phyloP scores from a whole-genome alignment of 2,113 vertebrate species.

The Pedionomus torquatus region DNA sequence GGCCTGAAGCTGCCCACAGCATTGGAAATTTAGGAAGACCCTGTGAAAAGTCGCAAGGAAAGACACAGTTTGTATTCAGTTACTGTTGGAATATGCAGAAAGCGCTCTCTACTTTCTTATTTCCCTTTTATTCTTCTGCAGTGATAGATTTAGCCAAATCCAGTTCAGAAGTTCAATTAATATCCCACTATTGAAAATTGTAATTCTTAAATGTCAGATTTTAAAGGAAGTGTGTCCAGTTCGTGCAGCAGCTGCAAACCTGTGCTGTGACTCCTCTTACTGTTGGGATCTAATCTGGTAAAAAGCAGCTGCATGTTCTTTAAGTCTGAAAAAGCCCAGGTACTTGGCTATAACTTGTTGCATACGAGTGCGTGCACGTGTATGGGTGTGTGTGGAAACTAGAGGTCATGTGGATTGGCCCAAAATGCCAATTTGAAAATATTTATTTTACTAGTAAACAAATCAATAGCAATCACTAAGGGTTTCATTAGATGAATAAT shows the following conservation, averaged over 20 bases:
- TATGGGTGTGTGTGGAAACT: not conserved
- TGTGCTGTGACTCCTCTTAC: not conserved
- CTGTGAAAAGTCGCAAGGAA: not conserved
- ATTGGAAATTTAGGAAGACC: not conserved
- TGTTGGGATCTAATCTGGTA: not conserved
- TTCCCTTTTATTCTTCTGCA: not conserved
- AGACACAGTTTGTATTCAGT: accelerated
- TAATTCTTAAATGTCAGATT: not conserved
- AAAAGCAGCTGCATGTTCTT: not conserved
- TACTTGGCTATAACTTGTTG: not conserved
- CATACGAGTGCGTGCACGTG: too few species aligned
- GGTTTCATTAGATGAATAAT: constrained; percentile 15
- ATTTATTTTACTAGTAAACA: constrained; percentile 1
- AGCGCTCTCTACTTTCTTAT: accelerated
- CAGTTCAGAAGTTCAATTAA: not conserved
- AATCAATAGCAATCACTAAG: constrained; percentile 1
- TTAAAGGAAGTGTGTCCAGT: not conserved
- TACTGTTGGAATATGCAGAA: not conserved
- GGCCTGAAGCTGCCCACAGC: not conserved
- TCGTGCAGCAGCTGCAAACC: not conserved
- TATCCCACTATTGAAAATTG: not conserved
- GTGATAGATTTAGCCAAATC: not conserved
- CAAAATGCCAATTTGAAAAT: not conserved
- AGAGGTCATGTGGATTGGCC: not conserved
- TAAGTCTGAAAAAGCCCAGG: not conserved